Percentiles rank a stretch among this genome's conserved stretches.
Evolutionary conservation across 2,113 vertebrate genomes (phyloP).

Genomic region (Triplophysa dalaica): DNA sequence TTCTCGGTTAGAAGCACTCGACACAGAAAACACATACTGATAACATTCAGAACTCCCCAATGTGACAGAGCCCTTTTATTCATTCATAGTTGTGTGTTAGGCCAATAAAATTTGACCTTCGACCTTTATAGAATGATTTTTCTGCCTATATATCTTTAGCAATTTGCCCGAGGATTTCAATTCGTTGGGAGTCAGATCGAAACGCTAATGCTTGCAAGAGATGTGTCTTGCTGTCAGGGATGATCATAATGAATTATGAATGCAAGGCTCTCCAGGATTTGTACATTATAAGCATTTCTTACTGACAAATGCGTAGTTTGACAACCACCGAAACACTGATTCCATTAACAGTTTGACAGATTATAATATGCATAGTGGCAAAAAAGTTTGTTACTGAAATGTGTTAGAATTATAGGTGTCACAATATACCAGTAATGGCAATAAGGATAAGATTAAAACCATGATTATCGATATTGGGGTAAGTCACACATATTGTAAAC

Average conservation of each 20-base stretch:
- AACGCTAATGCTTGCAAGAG: neutral
- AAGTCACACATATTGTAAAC: too few species aligned
- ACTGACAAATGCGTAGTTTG: neutral
- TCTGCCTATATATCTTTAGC: constrained; percentile 62
- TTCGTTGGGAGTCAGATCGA: constrained; percentile 3
- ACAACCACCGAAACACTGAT: neutral
- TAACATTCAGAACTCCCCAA: constrained; percentile 34
- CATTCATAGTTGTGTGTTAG: constrained; percentile 66
- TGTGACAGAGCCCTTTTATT: constrained; percentile 57
- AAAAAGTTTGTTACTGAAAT: neutral
- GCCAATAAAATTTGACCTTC: constrained; percentile 62
- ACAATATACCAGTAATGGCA: too few species aligned
- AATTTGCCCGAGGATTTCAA: constrained; percentile 45
- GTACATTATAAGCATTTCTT: neutral
- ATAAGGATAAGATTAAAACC: too few species aligned
- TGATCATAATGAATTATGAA: neutral
- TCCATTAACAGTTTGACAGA: neutral
- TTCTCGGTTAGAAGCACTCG: constrained; percentile 45
- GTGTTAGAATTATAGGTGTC: too few species aligned
- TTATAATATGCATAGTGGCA: neutral
- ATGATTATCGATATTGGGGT: too few species aligned
- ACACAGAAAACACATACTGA: neutral
- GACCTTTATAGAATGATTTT: constrained; percentile 46
- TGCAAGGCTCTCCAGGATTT: neutral
- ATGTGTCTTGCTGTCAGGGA: neutral